Evolutionary conservation across 1,140 invertebrate species (phyloP).

Genomic region (Parapsyche elsis): DNA sequence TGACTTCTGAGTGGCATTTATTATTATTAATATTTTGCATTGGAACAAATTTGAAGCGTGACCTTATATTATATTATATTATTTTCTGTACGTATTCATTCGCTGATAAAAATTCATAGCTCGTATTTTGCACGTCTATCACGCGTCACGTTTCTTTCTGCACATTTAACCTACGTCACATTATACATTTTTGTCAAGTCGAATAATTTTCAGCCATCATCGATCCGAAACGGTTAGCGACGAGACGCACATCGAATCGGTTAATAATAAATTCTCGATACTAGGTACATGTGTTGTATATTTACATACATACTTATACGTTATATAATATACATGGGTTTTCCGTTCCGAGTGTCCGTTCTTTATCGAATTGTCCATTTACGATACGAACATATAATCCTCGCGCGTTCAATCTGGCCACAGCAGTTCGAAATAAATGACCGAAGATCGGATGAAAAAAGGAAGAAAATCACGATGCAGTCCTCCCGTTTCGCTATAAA

Average conservation of each 20-base stretch:
- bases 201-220: constrained; percentile 3
- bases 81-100: too few species aligned
- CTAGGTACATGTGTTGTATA: too few species aligned
- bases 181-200: constrained; percentile 15
- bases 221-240: too few species aligned
- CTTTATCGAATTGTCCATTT: constrained; percentile 8
- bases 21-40: too few species aligned
- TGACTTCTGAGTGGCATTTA: too few species aligned
- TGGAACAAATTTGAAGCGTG: too few species aligned
- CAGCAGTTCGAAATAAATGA: constrained; percentile 34
- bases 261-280: too few species aligned
- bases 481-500: constrained; percentile 27
- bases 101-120: neutral
- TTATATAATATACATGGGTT: neutral
- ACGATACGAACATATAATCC: constrained; percentile 3
- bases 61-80: too few species aligned
- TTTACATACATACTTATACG: too few species aligned
- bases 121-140: constrained; percentile 16
- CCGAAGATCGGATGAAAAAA: constrained; percentile 2
- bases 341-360: neutral
- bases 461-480: constrained; percentile 30
- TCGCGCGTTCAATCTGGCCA: constrained; percentile 10
- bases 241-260: too few species aligned
- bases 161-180: constrained; percentile 22
- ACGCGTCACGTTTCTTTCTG: constrained; percentile 9